Percentiles rank a stretch among this genome's conserved stretches.
These are phyloP conservation scores for Argynnis bischoffii DNA, from an alignment of 2,888 invertebrate species.

Conservation along the genomic window DNA sequence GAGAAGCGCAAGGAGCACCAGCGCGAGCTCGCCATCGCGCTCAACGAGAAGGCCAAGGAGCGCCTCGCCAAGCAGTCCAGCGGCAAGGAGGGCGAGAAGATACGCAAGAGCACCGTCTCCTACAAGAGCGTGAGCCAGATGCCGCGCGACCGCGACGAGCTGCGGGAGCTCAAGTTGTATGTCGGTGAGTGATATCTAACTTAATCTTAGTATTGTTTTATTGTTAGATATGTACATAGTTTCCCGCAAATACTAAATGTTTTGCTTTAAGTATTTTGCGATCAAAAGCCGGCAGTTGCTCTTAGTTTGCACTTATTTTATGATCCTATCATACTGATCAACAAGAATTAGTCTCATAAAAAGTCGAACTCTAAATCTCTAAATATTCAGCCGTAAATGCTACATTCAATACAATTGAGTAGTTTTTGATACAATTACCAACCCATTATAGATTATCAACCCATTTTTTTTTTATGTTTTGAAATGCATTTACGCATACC, in stretches of 20 bases:
- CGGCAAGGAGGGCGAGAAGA: constrained; percentile 93
- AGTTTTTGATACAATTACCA: neutral
- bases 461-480: too few species aligned
- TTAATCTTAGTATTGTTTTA: too few species aligned
- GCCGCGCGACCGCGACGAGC: constrained; percentile 93
- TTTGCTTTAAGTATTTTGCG: too few species aligned
- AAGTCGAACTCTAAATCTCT: too few species aligned
- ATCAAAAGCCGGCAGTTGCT: too few species aligned
- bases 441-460: neutral
- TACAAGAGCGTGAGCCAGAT: constrained; percentile 96
- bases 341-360: too few species aligned
- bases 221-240: too few species aligned
- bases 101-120: constrained; percentile 96
- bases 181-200: constrained; percentile 86
- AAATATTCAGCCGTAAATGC: too few species aligned
- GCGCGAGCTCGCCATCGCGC: constrained; percentile 92
- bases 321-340: too few species aligned
- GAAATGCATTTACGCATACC: too few species aligned
- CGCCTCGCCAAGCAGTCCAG: constrained; percentile 93
- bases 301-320: too few species aligned
- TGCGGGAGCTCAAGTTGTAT: constrained; percentile 95
- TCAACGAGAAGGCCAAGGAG: constrained; percentile 96
- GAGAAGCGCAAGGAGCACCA: constrained; percentile 99
- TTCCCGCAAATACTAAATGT: too few species aligned
- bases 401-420: neutral